These are phyloP conservation scores for Junonia oenone DNA, from an alignment of 2,888 invertebrate genomes.

Conservation along the genomic window DNA sequence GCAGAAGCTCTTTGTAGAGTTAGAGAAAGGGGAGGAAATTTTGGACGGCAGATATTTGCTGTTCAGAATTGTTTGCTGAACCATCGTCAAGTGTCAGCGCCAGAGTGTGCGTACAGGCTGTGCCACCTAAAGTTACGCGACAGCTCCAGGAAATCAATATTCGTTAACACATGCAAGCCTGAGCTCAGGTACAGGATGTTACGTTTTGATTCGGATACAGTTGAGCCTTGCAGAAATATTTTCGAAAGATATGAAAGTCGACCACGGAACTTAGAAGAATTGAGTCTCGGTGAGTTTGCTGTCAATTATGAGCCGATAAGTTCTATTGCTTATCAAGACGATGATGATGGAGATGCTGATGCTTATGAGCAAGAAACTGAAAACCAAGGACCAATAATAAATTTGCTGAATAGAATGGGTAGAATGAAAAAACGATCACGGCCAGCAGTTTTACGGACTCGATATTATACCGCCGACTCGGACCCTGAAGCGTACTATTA, in stretches of 20 bases:
- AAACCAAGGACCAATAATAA: too few species aligned
- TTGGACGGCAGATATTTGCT: background rate
- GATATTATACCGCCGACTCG: too few species aligned
- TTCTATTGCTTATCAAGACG: too few species aligned
- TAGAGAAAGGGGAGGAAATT: background rate
- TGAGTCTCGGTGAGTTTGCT: constrained; percentile 1
- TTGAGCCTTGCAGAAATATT: constrained; percentile 1
- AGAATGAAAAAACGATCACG: too few species aligned
- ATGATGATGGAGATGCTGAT: too few species aligned
- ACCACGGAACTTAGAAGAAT: background rate
- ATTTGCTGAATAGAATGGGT: too few species aligned
- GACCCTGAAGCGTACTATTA: too few species aligned
- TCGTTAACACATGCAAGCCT: background rate
- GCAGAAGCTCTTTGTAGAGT: background rate
- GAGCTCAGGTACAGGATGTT: background rate
- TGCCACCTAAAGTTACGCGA: background rate
- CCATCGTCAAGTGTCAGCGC: background rate
- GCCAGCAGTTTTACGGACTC: too few species aligned
- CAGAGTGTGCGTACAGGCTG: constrained; percentile 1
- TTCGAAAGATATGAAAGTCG: constrained; percentile 2
- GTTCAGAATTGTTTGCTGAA: background rate
- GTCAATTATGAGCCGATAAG: background rate
- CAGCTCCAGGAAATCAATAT: background rate
- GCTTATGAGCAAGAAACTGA: too few species aligned
- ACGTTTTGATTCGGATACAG: background rate